These are phyloP conservation scores for Lasioglossum vierecki DNA, from an alignment of 2,888 invertebrate species.

Conservation along the genomic window DNA sequence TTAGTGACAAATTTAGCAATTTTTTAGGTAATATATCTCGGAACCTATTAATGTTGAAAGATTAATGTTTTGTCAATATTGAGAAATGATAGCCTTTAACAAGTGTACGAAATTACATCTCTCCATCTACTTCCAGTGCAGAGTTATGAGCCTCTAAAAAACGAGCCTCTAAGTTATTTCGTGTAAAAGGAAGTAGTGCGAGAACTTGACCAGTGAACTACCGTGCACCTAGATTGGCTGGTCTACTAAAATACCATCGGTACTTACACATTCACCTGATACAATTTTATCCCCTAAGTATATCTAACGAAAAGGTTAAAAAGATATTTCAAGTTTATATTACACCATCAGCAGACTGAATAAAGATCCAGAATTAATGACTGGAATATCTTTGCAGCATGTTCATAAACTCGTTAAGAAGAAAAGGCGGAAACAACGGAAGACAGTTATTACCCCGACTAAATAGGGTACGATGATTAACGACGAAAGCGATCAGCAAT, in stretches of 20 bases:
- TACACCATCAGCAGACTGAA: not conserved
- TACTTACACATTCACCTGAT: not conserved
- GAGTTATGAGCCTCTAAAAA: too few relatives aligned
- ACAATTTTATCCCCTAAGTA: not conserved
- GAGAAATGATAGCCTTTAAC: too few relatives aligned
- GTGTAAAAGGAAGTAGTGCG: too few relatives aligned
- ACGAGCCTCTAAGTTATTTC: too few relatives aligned
- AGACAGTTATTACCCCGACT: not conserved
- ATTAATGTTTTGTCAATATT: too few relatives aligned
- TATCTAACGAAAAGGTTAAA: not conserved
- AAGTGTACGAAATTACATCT: too few relatives aligned
- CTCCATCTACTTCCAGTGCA: too few relatives aligned
- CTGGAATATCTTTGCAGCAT: not conserved
- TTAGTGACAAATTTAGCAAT: too few relatives aligned
- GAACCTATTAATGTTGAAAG: too few relatives aligned
- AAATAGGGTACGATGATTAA: not conserved
- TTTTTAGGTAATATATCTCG: too few relatives aligned
- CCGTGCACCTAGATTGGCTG: too few relatives aligned
- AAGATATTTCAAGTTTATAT: not conserved
- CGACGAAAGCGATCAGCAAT: not conserved
- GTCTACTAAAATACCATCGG: not conserved
- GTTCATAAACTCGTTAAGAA: not conserved
- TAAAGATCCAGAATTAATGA: conserved; percentile 1
- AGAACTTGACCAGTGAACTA: too few relatives aligned
- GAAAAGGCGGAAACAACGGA: not conserved